Evolutionary conservation across 37 sponge, comb jelly and placozoan genomes (phyloP), one percentile per base, ranked within the genome.

Genomic region (Sycon ciliatum): DNA sequence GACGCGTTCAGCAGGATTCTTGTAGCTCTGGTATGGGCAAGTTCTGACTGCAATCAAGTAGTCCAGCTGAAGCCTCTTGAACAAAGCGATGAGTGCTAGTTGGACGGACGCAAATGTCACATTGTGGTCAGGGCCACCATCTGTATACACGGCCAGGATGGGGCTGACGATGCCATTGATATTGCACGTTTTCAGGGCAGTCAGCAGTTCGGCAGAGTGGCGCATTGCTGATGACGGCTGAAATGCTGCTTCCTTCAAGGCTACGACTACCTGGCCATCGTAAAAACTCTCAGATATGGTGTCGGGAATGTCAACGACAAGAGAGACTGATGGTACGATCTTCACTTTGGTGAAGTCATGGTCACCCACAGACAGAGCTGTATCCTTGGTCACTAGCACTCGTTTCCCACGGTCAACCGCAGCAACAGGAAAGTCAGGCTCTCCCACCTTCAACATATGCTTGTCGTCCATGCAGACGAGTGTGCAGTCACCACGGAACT

Each of bases 101-200:
- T n/a, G n/a, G n/a, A n/a, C n/a, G n/a, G n/a, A n/a, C n/a, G n/a
- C n/a, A n/a, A n/a, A n/a, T n/a, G n/a, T n/a, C n/a, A n/a, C n/a
- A n/a, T n/a, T n/a, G n/a, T n/a, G n/a, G n/a, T 78, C 79, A 11
- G 79, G 84, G 18, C 84, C 84, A 42, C 84, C 75, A 74, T 83
- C 79, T 61, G 64, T 73, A 39, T 78, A 83, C 1, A 78, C 2
- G 23, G 74, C 74, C 30, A 83, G 52, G 9, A 77, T 18, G 16
- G 75, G 64, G 32, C 33, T 20, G 13, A 13, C 22, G n/a, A 26
- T 6, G 9, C 27, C 23, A 18, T 13, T 13, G 49, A 42, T 42
- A 18, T 42, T n/a, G n/a, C n/a, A n/a, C n/a, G n/a, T n/a, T n/a
- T n/a, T n/a, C 1, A 76, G 56, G 5, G 76, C 22, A 34, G n/a